Evolutionary conservation across 2,888 invertebrate genomes (phyloP), one percentile per base, ranked within the genome.

Genomic region (Spilosoma lubricipeda): DNA sequence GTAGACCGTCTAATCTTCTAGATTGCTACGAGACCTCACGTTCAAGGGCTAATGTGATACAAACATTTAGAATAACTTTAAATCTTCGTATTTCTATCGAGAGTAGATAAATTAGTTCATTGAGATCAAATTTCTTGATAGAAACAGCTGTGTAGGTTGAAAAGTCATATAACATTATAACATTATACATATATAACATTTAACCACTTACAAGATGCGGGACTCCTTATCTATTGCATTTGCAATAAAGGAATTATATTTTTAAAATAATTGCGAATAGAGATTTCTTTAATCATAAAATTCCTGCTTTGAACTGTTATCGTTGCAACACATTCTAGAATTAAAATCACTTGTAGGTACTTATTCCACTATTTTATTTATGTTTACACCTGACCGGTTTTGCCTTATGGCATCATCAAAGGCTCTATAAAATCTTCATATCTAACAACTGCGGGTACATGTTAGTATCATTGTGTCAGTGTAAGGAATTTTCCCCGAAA

Each of bases 1-100:
- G 94, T 95, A 94, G 87, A 79, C 82, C 72, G 75, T 72, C 75
- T 42, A 64, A 67, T 70, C 69, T 64, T 69, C 64, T 63, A 71
- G 66, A 70, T 8, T 30, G 63, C 70, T 70, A 64, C 70, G 67
- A 71, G 42, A 63, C 63, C 70, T 23, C 18, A 30, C 39, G 20
- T 30, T 23, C 45, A 48, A 45, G 33, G 45, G 52, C 36, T 68
- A 71, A 71, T 56, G 71, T 75, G 72, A 52, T 59, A n/a, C 3
- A 63, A 20, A 30, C 3, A 33, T 56, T 15, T 36, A 56, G 63
- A 2, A 63, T 63, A 63, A 30, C 30, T 63, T 63, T 30, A 18
- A 63, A 63, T 30, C 27, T 30, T 63, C 63, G 7, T 63, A 27
- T 30, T 63, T 63, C 63, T n/a, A n/a, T n/a, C n/a, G 30, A 63